Conservation (phyloP, 2,797 vertebrate species). For the Decapterus maruadsi region DNA sequence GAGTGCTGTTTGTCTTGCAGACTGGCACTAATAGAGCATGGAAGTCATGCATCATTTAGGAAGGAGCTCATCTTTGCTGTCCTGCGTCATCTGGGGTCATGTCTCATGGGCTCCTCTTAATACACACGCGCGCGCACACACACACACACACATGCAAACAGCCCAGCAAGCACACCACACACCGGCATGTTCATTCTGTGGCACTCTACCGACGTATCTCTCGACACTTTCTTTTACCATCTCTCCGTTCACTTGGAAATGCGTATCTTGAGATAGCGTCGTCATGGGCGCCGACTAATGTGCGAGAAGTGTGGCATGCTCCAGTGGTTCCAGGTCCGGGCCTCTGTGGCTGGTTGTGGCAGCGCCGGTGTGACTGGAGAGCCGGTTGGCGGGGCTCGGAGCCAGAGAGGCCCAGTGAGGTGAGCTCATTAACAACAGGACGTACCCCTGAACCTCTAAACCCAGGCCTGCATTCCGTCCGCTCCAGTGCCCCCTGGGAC, state of each 20-base stretch:
- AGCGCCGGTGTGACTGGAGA: slow-evolving; percentile 49
- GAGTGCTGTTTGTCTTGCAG: slow-evolving; percentile 32
- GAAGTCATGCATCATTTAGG: slow-evolving; percentile 61
- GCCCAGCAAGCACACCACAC: slow-evolving; percentile 19
- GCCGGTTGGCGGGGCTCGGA: slow-evolving; percentile 50
- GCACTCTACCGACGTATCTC: background rate
- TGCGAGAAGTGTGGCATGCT: slow-evolving; percentile 36
- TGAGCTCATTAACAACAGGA: slow-evolving; percentile 81
- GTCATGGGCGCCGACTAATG: slow-evolving; percentile 8
- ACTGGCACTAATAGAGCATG: slow-evolving; percentile 48
- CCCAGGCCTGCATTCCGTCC: slow-evolving; percentile 72
- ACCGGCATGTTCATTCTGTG: background rate
- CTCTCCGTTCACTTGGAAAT: slow-evolving; percentile 7
- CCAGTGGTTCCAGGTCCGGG: slow-evolving; percentile 35
- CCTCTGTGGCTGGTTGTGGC: slow-evolving; percentile 37
- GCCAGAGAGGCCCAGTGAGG: slow-evolving; percentile 72
- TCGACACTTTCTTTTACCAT: background rate
- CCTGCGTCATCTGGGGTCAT: slow-evolving; percentile 32
- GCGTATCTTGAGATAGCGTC: slow-evolving; percentile 20
- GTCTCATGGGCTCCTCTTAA: slow-evolving; percentile 39
- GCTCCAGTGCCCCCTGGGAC: slow-evolving; percentile 67
- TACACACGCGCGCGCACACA: background rate
- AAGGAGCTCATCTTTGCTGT: slow-evolving; percentile 35
- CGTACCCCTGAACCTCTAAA: slow-evolving; percentile 80
- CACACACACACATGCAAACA: background rate